A percentile compares a stretch with the other conserved stretches of the same genome.
phyloP scores from a whole-genome alignment of 2,888 invertebrate species.

The Tyria jacobaeae region DNA sequence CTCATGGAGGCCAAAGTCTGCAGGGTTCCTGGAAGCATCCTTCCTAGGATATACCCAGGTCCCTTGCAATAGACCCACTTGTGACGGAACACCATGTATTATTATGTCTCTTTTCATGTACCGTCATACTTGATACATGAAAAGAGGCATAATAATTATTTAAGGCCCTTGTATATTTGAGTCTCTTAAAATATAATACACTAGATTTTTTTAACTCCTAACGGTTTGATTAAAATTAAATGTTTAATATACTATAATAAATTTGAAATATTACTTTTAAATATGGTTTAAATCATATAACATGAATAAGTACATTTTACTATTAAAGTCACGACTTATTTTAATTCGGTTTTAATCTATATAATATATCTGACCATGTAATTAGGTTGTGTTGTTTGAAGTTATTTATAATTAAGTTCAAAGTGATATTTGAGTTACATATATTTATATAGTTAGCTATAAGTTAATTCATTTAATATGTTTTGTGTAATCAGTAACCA shows the following conservation, averaged over 20 bases:
- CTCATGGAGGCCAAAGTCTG: no score
- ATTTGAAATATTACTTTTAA: neutral
- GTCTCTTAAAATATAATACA: no score
- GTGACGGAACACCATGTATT: no score
- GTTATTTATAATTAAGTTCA: conserved; percentile 46
- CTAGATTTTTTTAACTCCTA: neutral
- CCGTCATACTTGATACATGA: no score
- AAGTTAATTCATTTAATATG: conserved; percentile 41
- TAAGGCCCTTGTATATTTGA: no score
- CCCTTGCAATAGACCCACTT: no score
- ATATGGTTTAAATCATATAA: neutral
- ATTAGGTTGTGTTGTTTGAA: conserved; percentile 40
- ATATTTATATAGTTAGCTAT: conserved; percentile 35
- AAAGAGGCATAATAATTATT: no score
- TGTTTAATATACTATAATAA: neutral
- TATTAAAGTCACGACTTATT: neutral
- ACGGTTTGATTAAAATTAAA: neutral
- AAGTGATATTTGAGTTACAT: conserved; percentile 56
- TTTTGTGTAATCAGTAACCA: conserved; percentile 34
- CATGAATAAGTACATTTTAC: neutral
- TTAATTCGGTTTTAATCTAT: neutral
- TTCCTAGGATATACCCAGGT: no score
- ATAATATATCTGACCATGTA: neutral
- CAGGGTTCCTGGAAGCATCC: no score
- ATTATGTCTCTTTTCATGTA: no score